Conservation (phyloP, 2,888 invertebrate genomes). For the Caenorhabditis wallacei region DNA sequence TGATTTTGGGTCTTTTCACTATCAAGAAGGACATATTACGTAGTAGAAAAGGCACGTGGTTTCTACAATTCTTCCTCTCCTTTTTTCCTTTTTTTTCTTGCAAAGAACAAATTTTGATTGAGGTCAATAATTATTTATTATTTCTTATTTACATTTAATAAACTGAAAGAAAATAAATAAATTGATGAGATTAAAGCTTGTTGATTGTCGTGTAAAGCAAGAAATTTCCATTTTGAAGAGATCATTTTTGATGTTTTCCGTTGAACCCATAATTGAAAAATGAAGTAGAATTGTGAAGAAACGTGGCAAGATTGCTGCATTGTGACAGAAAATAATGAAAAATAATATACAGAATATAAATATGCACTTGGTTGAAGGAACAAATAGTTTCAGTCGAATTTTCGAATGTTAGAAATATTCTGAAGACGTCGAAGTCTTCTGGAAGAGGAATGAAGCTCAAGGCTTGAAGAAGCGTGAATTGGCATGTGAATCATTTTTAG, state of each 20-base stretch:
- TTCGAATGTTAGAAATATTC: not conserved
- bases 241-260: conserved; percentile 10
- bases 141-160: conserved; percentile 13
- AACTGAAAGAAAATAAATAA: conserved; percentile 8
- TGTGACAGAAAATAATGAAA: not conserved
- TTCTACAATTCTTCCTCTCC: not conserved
- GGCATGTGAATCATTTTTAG: conserved; percentile 62
- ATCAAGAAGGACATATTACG: conserved; percentile 41
- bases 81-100: conserved; percentile 20
- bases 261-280: conserved; percentile 16
- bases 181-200: conserved; percentile 12
- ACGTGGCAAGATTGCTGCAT: conserved; percentile 8
- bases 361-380: too few species aligned
- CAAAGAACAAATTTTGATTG: conserved; percentile 13
- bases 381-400: not conserved
- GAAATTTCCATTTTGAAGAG: conserved; percentile 17
- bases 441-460: conserved; percentile 30
- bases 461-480: conserved; percentile 51
- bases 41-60: conserved; percentile 32
- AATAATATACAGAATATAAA: conserved; percentile 8
- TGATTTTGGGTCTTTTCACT: conserved; percentile 39
- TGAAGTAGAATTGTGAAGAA: not conserved
- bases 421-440: conserved; percentile 45
- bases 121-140: conserved; percentile 4
- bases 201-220: conserved; percentile 27